A percentile compares a stretch with the other conserved stretches of the same genome.
Evolutionary conservation across 2,797 vertebrate genomes (phyloP).

Genomic region (Atherinosoma microstoma): DNA sequence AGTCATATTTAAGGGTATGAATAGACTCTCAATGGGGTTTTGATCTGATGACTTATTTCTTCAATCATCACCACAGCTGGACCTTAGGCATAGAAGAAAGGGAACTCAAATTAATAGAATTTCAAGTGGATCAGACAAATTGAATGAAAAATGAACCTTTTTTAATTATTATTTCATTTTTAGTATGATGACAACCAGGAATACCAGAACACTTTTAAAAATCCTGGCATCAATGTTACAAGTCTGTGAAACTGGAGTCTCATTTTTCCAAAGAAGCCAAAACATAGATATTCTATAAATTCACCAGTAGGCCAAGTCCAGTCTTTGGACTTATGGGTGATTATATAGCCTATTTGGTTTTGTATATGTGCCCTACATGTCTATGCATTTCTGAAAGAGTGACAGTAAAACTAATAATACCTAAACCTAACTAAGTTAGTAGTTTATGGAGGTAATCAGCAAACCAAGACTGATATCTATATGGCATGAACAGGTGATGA

Average conservation of each 20-base stretch:
- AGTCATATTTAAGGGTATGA: too few species aligned
- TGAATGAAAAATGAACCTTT: too few species aligned
- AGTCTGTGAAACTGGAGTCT: background rate
- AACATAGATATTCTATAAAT: too few species aligned
- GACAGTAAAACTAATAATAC: constrained; percentile 41
- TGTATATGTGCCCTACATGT: background rate
- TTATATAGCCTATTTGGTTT: background rate
- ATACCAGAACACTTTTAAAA: background rate
- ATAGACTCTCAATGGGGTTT: too few species aligned
- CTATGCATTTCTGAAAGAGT: constrained; percentile 11
- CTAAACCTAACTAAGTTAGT: constrained; percentile 40
- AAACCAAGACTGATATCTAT: constrained; percentile 28
- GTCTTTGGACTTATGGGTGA: too few species aligned
- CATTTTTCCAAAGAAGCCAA: background rate
- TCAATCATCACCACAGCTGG: too few species aligned
- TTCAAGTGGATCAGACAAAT: too few species aligned
- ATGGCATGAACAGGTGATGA: constrained; percentile 20
- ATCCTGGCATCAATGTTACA: background rate
- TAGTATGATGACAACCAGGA: background rate
- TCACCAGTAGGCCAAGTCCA: too few species aligned
- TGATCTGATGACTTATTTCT: too few species aligned
- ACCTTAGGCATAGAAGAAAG: too few species aligned
- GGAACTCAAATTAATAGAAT: too few species aligned
- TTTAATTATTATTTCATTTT: too few species aligned
- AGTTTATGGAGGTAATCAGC: constrained; percentile 33